Base-by-base conservation (phyloP, 2,797 vertebrate genomes). In the Amniataba percoides region DNA sequence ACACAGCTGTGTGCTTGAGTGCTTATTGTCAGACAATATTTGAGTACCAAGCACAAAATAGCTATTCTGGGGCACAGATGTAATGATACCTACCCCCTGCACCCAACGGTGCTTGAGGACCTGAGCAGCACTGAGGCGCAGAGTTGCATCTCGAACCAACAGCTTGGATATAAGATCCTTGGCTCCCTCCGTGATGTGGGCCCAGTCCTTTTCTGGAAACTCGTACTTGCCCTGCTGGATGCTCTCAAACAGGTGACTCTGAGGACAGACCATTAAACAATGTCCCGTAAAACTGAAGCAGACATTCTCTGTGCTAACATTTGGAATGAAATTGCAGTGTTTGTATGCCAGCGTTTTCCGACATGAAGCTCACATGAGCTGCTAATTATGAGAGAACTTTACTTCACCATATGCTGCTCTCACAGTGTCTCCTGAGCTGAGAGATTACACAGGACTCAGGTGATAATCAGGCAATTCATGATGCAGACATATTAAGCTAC, bases 221-320 rank as follows among this genome's bases (percentile, higher is more conserved):
- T 99, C 97, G 0, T 99, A 99, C 78, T 98, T 98, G n/a, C 98
- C 98, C 61, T 98, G 96, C 90, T 99, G 98, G 91, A 99, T 99
- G 87, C 97, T 98, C 80, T 98, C 97, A 10, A 99, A 99, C 62
- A 99, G 93, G 94, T 97, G 97, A 83, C 96, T 97, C 98, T 99
- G 89, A 53, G 60, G 63, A 85, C 11, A 79, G 6, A 78, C 45
- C 1, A 25, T 21, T 3, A 68, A 18, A 65, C 51, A 52, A 58
- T 2, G 16, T 34, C 25, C 36, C 34, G 14, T 74, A 4, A 36
- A 39, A 21, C 21, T 52, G 31, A 57, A 63, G 36, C 53, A 61
- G 42, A 64, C 57, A 60, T 12, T 56, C 18, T 59, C 15, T 10
- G 15, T 19, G 18, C 19, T 19, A 9, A 73, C 9, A 23, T 18